A percentile compares a stretch with the other conserved stretches of the same genome.
phyloP scores from a whole-genome alignment of 1,140 invertebrate genomes.

The Tribolium madens region DNA sequence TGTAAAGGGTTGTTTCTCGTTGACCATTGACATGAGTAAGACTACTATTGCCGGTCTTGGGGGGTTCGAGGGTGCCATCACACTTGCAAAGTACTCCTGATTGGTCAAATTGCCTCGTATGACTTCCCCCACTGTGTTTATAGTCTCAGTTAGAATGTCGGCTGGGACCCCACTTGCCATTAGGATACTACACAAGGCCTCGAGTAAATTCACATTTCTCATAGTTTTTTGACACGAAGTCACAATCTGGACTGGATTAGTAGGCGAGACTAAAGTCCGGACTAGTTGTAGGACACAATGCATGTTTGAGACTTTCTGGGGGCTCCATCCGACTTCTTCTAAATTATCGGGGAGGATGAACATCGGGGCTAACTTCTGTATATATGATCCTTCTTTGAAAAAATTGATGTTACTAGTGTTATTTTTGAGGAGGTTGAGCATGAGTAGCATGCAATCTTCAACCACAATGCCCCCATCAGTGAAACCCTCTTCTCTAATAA shows the following conservation, averaged over 20 bases:
- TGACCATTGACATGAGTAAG: constrained; percentile 98
- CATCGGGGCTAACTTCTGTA: constrained; percentile 90
- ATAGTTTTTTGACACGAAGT: constrained; percentile 90
- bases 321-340: constrained; percentile 87
- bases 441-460: constrained; percentile 96
- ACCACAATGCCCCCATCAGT: constrained; percentile 98
- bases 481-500: constrained; percentile 92
- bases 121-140: constrained; percentile 94
- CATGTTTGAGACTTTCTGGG: constrained; percentile 95
- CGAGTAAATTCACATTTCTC: constrained; percentile 83
- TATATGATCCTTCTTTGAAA: constrained; percentile 97
- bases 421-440: constrained; percentile 94
- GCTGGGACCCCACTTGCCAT: constrained; percentile 97
- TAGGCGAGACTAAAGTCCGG: constrained; percentile 71
- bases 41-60: constrained; percentile 94
- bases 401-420: constrained; percentile 99
- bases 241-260: constrained; percentile 68
- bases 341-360: constrained; percentile 80
- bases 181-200: constrained; percentile 88
- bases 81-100: constrained; percentile 91
- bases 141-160: constrained; percentile 95
- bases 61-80: constrained; percentile 93
- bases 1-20: constrained; percentile 95
- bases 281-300: constrained; percentile 93
- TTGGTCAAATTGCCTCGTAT: constrained; percentile 91